phyloP scores from a whole-genome alignment of 2,888 invertebrate species.

The Pinctada fucata region DNA sequence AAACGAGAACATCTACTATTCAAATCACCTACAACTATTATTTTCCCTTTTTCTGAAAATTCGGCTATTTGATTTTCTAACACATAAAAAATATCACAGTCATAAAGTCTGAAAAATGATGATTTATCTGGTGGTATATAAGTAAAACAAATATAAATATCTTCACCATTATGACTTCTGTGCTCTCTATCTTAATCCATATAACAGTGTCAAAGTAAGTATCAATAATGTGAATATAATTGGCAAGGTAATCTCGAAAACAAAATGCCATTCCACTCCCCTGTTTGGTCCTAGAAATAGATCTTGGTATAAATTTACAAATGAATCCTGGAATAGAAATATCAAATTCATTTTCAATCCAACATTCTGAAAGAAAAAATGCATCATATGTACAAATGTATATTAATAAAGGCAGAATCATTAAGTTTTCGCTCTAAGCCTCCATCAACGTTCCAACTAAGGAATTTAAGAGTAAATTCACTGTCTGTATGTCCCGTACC shows the following conservation, averaged over 20 bases:
- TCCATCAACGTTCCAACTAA: not conserved
- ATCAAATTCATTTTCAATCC: not conserved
- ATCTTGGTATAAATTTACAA: not conserved
- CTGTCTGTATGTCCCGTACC: not conserved
- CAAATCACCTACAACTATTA: not conserved
- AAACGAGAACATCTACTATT: not conserved
- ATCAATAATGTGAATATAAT: not conserved
- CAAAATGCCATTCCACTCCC: not conserved
- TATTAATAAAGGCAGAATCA: not conserved
- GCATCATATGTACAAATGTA: not conserved
- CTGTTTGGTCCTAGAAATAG: not conserved
- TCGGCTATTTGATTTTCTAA: not conserved
- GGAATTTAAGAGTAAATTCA: not conserved
- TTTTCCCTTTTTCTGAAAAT: not conserved
- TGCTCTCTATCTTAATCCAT: not conserved
- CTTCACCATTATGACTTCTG: not conserved
- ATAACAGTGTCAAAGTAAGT: not conserved
- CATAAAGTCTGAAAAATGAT: not conserved
- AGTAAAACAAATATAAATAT: not conserved
- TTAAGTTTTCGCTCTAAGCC: not conserved
- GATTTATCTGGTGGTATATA: not conserved
- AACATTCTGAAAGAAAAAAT: not conserved
- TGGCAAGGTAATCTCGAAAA: not conserved
- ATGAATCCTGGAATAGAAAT: not conserved
- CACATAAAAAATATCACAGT: not conserved